Percentiles rank a stretch among this genome's conserved stretches.
phyloP scores from a whole-genome alignment of 2,888 invertebrate species.

The Drosophila peninsularis region DNA sequence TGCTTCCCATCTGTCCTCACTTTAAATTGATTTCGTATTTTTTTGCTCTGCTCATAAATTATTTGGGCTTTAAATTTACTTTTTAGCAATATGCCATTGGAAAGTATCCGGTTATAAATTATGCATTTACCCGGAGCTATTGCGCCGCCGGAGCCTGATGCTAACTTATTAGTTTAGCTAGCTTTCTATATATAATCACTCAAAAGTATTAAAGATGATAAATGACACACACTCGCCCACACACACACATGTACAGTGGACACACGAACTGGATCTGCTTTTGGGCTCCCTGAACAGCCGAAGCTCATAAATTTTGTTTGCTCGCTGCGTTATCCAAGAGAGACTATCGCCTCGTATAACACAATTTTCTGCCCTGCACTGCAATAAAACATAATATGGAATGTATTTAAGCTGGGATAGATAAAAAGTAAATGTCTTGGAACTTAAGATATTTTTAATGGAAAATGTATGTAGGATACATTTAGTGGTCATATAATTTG shows the following conservation, averaged over 20 bases:
- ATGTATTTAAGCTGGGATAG: not conserved
- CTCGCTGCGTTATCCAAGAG: conserved; percentile 8
- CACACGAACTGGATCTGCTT: conserved; percentile 13
- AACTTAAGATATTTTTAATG: not conserved
- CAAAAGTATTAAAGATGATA: conserved; percentile 73
- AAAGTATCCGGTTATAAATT: conserved; percentile 46
- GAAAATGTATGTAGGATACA: accelerated
- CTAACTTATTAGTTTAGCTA: conserved; percentile 63
- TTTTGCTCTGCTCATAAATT: conserved; percentile 22
- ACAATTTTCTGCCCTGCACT: conserved; percentile 14
- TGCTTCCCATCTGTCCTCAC: conserved; percentile 13
- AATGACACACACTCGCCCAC: conserved; percentile 42
- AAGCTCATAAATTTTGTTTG: conserved; percentile 29
- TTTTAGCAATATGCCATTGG: conserved; percentile 40
- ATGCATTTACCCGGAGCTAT: conserved; percentile 55
- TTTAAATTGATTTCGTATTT: conserved; percentile 25
- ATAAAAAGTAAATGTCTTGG: not conserved
- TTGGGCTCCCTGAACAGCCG: conserved; percentile 11
- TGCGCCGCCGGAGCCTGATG: conserved; percentile 49
- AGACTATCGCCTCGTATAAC: not conserved
- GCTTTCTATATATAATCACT: conserved; percentile 71
- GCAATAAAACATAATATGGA: conserved; percentile 8
- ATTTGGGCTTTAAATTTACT: conserved; percentile 21
- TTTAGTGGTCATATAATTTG: not conserved
- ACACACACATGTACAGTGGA: conserved; percentile 11